These are phyloP conservation scores for Antechinus stuartii DNA, from an alignment of 2,113 vertebrate species.

Conservation along the genomic window DNA sequence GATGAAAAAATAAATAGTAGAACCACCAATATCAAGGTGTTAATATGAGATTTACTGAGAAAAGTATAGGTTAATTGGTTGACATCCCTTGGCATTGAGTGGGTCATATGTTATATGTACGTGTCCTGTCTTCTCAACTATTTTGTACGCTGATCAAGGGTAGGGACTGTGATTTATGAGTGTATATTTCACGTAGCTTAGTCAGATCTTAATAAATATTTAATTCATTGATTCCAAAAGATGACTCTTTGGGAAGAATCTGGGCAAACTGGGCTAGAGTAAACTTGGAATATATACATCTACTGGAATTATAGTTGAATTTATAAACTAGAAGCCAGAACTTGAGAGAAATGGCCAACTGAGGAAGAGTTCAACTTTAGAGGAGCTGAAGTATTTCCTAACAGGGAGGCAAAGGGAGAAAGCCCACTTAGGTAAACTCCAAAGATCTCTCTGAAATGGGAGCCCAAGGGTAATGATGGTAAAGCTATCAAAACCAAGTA, in stretches of 20 bases:
- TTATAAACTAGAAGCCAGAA: background rate
- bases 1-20: background rate
- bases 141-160: background rate
- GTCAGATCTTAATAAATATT: background rate
- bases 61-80: background rate
- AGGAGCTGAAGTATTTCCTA: slow-evolving; percentile 38
- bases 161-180: background rate
- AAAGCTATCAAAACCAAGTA: slow-evolving; percentile 82
- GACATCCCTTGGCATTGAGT: background rate
- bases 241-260: background rate
- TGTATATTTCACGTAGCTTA: background rate
- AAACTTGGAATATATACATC: background rate
- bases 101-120: background rate
- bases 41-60: background rate
- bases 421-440: slow-evolving; percentile 63
- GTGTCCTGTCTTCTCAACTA: background rate
- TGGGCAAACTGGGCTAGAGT: background rate
- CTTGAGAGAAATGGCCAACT: background rate
- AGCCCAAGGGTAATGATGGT: slow-evolving; percentile 76
- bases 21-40: background rate
- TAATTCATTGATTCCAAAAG: background rate
- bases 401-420: slow-evolving; percentile 18
- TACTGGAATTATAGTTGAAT: slow-evolving; percentile 35
- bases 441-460: slow-evolving; percentile 67
- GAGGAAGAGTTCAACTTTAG: slow-evolving; percentile 4